Base-by-base conservation (phyloP, 23 tunicate species). In the Oikopleura dioica region DNA sequence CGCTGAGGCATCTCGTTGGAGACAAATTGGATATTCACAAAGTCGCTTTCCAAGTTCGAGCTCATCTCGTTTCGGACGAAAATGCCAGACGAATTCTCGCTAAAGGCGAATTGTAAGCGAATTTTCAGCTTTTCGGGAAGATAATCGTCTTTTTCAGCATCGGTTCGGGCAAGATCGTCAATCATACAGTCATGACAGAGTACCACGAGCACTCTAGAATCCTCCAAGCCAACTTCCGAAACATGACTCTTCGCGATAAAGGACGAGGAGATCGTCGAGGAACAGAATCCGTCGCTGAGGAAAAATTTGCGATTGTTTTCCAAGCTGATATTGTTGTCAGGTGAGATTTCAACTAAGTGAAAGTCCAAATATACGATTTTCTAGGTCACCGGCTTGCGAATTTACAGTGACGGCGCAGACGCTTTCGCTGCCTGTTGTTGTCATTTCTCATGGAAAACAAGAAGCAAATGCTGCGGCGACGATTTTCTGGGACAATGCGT, bases 381-480 rank as follows among this genome's bases (percentile, higher is more conserved):
- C 31, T 9, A 16, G 23, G 28, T 76, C 59, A 12, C 35, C 37
- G 12, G 35, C 24, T 32, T 23, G 59, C 28, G 68, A 35, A 5
- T 34, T 35, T 12, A 76, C 28, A 34, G 59, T 24, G 68, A 24
- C 35, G 37, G 78, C 63, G 35, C 55, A 85, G 92, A 85, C 92
- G 0, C 76, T 82, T 79, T 91, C 97, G 29, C 80, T 91, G 28
- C 97, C 97, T 12, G 77, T 91, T 36, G 84, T 85, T 4, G 94
- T 85, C 36, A 82, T 81, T 24, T 78, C 92, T 30, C 94, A 91
- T 51, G 97, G 97, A 29, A 91, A 91, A 72, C 97, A 91, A 51
- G 97, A 85, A 78, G 94, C 92, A 12, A 91, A 91, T 68, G 97
- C 97, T 26, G 84, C 82, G 76, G 97, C 97, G n/a, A 91, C 97